Conservation (phyloP, 2,113 vertebrate genomes). For the Hymenochirus boettgeri region DNA sequence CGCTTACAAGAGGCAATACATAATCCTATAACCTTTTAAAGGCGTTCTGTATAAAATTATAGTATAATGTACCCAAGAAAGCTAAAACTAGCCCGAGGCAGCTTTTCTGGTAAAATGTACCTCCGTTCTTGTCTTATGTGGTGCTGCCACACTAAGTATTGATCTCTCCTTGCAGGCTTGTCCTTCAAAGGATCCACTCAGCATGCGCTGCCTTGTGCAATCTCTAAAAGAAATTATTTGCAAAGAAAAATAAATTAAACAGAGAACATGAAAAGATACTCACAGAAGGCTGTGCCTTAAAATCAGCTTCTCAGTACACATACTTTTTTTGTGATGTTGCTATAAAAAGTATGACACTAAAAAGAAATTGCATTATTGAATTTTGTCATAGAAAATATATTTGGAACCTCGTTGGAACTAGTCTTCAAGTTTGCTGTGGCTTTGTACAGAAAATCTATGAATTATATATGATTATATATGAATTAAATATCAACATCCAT, state of each 20-base stretch:
- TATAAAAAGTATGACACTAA: conserved; percentile 10
- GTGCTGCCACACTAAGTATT: conserved; percentile 96
- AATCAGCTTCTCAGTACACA: conserved; percentile 22
- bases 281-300: neutral
- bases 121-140: conserved; percentile 95
- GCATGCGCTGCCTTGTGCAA: conserved; percentile 91
- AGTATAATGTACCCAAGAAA: neutral
- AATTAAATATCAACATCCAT: no score
- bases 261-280: conserved; percentile 43
- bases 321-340: conserved; percentile 20
- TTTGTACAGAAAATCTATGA: no score
- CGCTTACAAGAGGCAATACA: neutral
- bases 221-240: conserved; percentile 63
- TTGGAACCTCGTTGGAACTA: no score
- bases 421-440: no score
- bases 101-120: conserved; percentile 47
- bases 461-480: no score
- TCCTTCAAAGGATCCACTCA: conserved; percentile 94
- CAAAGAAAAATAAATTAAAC: conserved; percentile 40
- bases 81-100: conserved; percentile 18
- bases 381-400: no score
- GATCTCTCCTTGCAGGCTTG: conserved; percentile 95
- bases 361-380: neutral
- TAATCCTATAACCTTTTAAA: neutral
- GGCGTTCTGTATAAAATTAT: conserved; percentile 7